Evolutionary conservation across 2,888 invertebrate species (phyloP), one percentile per base, ranked within the genome.

Genomic region (Parochlus steinenii): DNA sequence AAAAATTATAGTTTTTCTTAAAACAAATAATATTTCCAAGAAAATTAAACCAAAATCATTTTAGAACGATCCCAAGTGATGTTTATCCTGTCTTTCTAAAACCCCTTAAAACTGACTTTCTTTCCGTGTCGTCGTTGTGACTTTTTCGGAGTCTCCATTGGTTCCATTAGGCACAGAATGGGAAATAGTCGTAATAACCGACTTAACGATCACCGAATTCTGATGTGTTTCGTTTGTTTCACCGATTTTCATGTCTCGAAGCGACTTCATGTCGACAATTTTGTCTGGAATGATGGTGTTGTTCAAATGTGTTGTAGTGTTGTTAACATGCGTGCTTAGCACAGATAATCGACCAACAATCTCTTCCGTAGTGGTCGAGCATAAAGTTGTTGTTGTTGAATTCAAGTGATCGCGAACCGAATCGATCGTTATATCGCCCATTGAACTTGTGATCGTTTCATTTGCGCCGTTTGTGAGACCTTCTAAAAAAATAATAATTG

Each of bases 391-490:
- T 33, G 55, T 54, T 18, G 58, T 59, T 18, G 52, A 40, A 44
- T 59, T 59, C 40, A 82, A 66, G 64, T 90, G 89, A 61, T 89
- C 89, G 44, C 83, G 76, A 32, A 92, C 86, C 19, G 89, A 90
- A 65, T 93, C 92, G 43, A 90, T 82, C 4, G 92, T 92, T 53
- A 92, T 89, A 60, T 90, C 90, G 11, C 79, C 87, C 40, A 74
- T 67, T 25, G 73, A 74, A 48, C 69, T 74, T 36, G 61, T 64
- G 32, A 64, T 65, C 4, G 67, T 69, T 45, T 59, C 59, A 42
- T 59, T 59, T 15, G 51, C 41, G 54, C 73, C 52, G 64, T 76
- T 58, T 6, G 52, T 58, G 41, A 54, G 40, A 7, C 26, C 26
- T 18, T 34, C 39, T n/a, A 44, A 43, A 32, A 30, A 16, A 6